Base-by-base conservation (phyloP, 2,797 vertebrate genomes). In the Enoplosus armatus region DNA sequence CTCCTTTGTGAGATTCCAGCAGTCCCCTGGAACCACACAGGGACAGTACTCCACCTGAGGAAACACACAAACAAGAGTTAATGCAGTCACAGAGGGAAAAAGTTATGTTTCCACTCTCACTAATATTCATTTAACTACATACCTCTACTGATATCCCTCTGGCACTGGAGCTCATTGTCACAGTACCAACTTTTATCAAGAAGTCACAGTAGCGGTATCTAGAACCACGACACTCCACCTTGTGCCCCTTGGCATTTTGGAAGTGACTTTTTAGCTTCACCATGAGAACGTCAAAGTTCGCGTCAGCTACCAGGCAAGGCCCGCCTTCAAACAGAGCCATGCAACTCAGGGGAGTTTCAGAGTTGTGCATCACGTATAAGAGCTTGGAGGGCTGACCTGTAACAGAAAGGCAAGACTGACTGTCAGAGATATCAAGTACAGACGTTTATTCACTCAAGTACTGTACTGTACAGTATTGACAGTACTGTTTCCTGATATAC, bases 361-460 rank as follows among this genome's bases (percentile, higher is more conserved):
- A 98, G 93, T 98, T 98, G 93, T 99, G 98, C 98, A 99, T 99
- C 90, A 99, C 96, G 0, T 99, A 99, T 87, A 99, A 94, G 80
- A 98, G 95, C 94, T 99, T 99, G 54, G 97, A 92, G 0, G 97
- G 92, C 94, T 99, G 98, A 87, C 97, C 98, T 99, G 95, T 26
- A 14, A 90, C 18, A 71, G 43, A 90, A 1, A 54, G 41, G 5
- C 3, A 60, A 50, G 9, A 62, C 0, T 27, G 8, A 79, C n/a
- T 14, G 29, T 85, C 5, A 77, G 39, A 69, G 3, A 5, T 70
- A 48, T 35, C 64, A 41, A 15, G 12, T 37, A 11, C 63, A 27
- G 15, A 53, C 3, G 18, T 35, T 47, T 9, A 48, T 53, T 35
- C 22, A 64, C 5, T 39, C 1, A 31, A 24, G 33, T 14, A 22